Percentiles rank a stretch among this genome's conserved stretches.
phyloP scores from a whole-genome alignment of 2,113 vertebrate species.

The Datnioides undecimradiatus region DNA sequence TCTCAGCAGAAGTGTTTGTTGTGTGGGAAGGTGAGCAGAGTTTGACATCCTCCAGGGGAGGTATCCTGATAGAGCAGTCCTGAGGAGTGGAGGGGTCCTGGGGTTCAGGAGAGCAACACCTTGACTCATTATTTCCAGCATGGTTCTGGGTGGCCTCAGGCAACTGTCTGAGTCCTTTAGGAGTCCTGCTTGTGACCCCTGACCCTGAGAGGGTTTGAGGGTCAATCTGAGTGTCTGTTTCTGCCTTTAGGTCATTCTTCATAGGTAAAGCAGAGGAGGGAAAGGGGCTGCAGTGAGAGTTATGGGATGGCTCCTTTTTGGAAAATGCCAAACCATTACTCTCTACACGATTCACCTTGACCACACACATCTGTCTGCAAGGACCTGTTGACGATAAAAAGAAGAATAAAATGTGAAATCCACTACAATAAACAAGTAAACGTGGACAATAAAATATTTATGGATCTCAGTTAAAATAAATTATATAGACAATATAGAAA shows the following conservation, averaged over 20 bases:
- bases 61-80: slow-evolving; percentile 41
- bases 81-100: slow-evolving; percentile 59
- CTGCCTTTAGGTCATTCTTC: slow-evolving; percentile 46
- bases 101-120: slow-evolving; percentile 45
- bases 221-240: slow-evolving; percentile 35
- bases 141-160: slow-evolving; percentile 45
- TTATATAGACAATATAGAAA: too few relatives aligned
- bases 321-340: slow-evolving; percentile 70
- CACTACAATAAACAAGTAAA: background rate
- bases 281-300: slow-evolving; percentile 21
- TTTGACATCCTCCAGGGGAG: slow-evolving; percentile 30
- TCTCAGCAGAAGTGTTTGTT: slow-evolving; percentile 37
- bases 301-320: slow-evolving; percentile 30
- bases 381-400: slow-evolving; percentile 67
- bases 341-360: slow-evolving; percentile 84
- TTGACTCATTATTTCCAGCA: slow-evolving; percentile 43
- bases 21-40: slow-evolving; percentile 45
- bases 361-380: slow-evolving; percentile 84
- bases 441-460: background rate
- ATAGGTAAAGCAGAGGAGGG: slow-evolving; percentile 28
- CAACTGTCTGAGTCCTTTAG: slow-evolving; percentile 44
- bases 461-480: background rate
- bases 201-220: slow-evolving; percentile 47
- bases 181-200: slow-evolving; percentile 39
- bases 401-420: background rate